Percentiles rank a stretch among this genome's conserved stretches.
These are phyloP conservation scores for Ophraella communa DNA, from an alignment of 2,888 invertebrate genomes.

Conservation along the genomic window DNA sequence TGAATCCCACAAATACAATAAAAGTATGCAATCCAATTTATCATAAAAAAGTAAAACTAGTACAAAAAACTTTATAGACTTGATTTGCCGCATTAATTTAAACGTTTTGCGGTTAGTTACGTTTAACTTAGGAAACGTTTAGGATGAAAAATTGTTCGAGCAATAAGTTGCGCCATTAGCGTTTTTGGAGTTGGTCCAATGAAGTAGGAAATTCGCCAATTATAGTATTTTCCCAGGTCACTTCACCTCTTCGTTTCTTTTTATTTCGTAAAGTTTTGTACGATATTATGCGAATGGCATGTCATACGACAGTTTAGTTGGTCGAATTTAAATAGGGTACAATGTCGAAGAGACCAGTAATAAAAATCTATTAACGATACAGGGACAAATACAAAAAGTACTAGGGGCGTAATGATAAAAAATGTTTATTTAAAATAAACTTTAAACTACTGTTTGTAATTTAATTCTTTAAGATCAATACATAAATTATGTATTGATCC, in stretches of 20 bases:
- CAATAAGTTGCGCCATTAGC: conserved; percentile 44
- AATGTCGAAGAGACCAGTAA: not conserved
- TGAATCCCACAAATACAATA: no score
- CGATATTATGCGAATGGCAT: not conserved
- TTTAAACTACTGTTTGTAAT: no score
- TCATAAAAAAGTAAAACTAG: not conserved
- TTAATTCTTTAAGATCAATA: no score
- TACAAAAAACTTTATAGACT: conserved; percentile 11
- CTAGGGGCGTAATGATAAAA: no score
- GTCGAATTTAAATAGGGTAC: not conserved
- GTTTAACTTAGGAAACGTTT: conserved; percentile 32
- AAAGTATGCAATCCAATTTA: no score
- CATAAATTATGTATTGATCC: no score
- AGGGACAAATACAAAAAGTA: not conserved
- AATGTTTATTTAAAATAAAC: no score
- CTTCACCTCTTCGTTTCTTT: conserved; percentile 18
- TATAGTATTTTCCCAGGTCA: conserved; percentile 41
- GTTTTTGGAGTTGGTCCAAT: conserved; percentile 42
- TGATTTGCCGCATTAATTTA: conserved; percentile 28
- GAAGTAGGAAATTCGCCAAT: conserved; percentile 43
- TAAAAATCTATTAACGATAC: no score
- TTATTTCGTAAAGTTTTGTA: not conserved
- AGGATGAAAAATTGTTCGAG: conserved; percentile 40
- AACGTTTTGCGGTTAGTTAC: conserved; percentile 30
- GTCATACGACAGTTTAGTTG: not conserved